Evolutionary conservation across 1,140 invertebrate genomes (phyloP).

Genomic region (Pseudomyrmex sp.): DNA sequence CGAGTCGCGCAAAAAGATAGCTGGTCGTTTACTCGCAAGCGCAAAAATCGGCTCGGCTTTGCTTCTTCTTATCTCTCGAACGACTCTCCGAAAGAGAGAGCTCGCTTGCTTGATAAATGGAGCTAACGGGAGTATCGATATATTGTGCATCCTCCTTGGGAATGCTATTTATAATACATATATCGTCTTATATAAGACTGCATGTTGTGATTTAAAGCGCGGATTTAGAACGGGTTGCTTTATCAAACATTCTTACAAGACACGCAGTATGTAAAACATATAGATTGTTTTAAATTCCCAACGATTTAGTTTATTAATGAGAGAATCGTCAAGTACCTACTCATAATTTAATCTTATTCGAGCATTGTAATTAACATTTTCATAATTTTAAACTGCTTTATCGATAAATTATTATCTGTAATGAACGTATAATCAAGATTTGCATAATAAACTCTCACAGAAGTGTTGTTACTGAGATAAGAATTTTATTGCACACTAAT

Average conservation of each 20-base stretch:
- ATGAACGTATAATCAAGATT: slow-evolving; percentile 33
- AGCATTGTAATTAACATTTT: slow-evolving; percentile 22
- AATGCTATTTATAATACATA: slow-evolving; percentile 46
- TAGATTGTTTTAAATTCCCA: not conserved
- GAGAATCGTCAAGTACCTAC: not conserved
- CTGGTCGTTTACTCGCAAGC: slow-evolving; percentile 49
- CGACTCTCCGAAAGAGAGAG: slow-evolving; percentile 32
- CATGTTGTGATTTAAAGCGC: slow-evolving; percentile 9
- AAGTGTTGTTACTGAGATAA: slow-evolving; percentile 56
- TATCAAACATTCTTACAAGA: too few relatives aligned
- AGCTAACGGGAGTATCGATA: slow-evolving; percentile 35
- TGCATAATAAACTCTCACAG: slow-evolving; percentile 43
- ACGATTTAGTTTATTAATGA: not conserved
- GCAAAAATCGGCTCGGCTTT: slow-evolving; percentile 43
- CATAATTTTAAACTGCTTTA: not conserved
- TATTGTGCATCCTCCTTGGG: slow-evolving; percentile 1
- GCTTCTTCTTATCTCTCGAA: slow-evolving; percentile 46
- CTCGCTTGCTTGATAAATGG: slow-evolving; percentile 42
- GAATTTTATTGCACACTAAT: slow-evolving; percentile 64
- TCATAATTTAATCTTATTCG: slow-evolving; percentile 17
- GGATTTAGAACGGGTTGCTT: not conserved
- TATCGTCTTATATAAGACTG: not conserved
- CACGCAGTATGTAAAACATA: not conserved
- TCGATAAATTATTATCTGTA: not conserved
- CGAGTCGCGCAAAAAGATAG: slow-evolving; percentile 43